Evolutionary conservation across 2,888 invertebrate genomes (phyloP).

Genomic region (Byasa hedistus): DNA sequence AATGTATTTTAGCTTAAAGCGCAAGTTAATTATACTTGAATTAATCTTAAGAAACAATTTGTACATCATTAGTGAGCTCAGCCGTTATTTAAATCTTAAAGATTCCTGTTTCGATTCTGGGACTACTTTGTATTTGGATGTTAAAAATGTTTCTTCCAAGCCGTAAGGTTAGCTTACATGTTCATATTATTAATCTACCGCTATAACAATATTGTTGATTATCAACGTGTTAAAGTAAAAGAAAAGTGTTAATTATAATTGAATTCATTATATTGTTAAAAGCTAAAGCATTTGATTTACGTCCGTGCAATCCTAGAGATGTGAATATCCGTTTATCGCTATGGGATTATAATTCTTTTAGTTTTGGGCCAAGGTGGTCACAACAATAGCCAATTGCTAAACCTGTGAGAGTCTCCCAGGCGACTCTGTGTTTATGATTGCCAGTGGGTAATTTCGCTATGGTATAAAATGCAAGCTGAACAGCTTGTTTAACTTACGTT

Average conservation of each 20-base stretch:
- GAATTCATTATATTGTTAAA: too few species aligned
- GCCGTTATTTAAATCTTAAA: background rate
- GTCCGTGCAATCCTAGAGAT: background rate
- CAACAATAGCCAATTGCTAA: slow-evolving; percentile 49
- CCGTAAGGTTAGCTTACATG: background rate
- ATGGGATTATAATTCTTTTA: slow-evolving; percentile 22
- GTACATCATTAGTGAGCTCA: background rate
- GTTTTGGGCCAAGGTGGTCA: slow-evolving; percentile 56
- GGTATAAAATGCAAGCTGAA: slow-evolving; percentile 7
- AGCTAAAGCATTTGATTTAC: too few species aligned
- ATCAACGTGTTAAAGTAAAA: too few species aligned
- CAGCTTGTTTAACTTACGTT: background rate
- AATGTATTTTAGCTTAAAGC: slow-evolving; percentile 20
- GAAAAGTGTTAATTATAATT: too few species aligned
- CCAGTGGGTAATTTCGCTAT: slow-evolving; percentile 7
- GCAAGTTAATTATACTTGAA: slow-evolving; percentile 10
- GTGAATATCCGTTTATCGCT: slow-evolving; percentile 14
- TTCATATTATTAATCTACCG: too few species aligned
- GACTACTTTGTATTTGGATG: background rate
- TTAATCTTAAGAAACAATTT: background rate
- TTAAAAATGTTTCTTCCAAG: background rate
- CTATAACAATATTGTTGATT: too few species aligned
- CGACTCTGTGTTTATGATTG: slow-evolving; percentile 34
- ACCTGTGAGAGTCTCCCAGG: slow-evolving; percentile 67
- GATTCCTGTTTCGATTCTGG: background rate